Conservation (phyloP, 2,113 vertebrate genomes). For the Eolophus roseicapilla region DNA sequence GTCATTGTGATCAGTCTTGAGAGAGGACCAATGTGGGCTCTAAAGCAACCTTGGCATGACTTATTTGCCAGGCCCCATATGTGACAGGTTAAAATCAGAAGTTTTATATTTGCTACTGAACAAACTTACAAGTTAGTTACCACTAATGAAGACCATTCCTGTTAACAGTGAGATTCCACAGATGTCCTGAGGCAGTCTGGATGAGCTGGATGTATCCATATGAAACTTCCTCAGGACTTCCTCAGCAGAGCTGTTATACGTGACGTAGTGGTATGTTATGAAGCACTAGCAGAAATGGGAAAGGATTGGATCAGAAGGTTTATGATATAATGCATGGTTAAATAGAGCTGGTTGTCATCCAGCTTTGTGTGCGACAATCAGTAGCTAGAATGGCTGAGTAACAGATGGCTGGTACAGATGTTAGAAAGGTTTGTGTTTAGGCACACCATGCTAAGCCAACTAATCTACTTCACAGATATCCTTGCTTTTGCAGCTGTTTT, state of each 20-base stretch:
- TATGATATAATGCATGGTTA: neutral
- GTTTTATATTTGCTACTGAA: neutral
- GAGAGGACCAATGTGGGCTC: neutral
- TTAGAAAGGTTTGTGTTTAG: slow-evolving; percentile 46
- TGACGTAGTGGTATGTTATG: neutral
- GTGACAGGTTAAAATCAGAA: neutral
- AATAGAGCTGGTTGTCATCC: neutral
- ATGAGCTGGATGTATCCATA: neutral
- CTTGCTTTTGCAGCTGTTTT: slow-evolving; percentile 55
- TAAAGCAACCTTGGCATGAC: neutral
- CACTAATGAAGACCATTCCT: neutral
- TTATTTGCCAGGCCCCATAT: neutral
- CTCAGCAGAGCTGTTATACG: fast-evolving
- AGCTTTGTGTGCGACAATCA: neutral
- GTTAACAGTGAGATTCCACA: neutral
- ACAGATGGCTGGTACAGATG: slow-evolving; percentile 37
- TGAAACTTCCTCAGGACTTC: neutral
- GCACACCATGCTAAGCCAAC: slow-evolving; percentile 27
- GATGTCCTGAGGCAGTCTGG: neutral
- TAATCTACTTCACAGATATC: slow-evolving; percentile 58
- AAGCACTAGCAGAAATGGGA: neutral
- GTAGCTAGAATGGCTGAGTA: neutral
- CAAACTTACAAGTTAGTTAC: neutral
- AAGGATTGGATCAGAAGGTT: slow-evolving; percentile 11
- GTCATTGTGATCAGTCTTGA: neutral